These are phyloP conservation scores for Entomyzon cyanotis DNA, from an alignment of 2,113 vertebrate species.

Conservation along the genomic window DNA sequence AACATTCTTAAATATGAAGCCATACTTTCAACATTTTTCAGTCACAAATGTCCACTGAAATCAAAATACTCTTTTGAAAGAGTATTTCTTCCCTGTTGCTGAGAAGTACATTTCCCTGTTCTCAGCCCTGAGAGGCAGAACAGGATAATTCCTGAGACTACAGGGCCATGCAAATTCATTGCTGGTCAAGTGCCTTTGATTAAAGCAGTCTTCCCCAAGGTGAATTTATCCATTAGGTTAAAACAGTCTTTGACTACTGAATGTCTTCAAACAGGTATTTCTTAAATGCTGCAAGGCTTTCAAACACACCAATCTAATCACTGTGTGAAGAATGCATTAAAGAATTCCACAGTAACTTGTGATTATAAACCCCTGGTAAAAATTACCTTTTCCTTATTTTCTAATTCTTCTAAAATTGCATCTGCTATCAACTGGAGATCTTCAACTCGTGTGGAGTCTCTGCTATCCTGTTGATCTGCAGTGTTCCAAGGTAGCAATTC, in stretches of 20 bases:
- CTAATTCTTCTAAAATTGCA: constrained; percentile 80
- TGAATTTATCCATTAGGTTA: constrained; percentile 9
- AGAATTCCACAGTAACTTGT: neutral
- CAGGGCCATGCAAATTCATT: neutral
- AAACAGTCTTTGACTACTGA: neutral
- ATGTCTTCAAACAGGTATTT: neutral
- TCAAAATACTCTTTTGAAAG: neutral
- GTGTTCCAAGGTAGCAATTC: constrained; percentile 79
- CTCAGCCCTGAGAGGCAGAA: neutral
- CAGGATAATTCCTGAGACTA: neutral
- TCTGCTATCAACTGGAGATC: constrained; percentile 84
- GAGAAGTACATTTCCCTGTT: neutral
- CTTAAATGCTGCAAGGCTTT: neutral
- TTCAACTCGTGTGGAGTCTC: constrained; percentile 75
- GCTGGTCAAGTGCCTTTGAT: neutral
- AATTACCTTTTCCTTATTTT: constrained; percentile 75
- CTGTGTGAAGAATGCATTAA: neutral
- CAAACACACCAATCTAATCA: neutral
- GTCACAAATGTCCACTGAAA: neutral
- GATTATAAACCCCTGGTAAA: neutral
- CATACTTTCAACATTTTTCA: neutral
- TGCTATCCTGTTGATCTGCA: neutral
- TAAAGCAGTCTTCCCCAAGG: neutral
- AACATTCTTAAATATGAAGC: neutral
- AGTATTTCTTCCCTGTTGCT: neutral